Evolutionary conservation across 1,140 invertebrate species (phyloP), one percentile per base, ranked within the genome.

Genomic region (Semibalanus balanoides): DNA sequence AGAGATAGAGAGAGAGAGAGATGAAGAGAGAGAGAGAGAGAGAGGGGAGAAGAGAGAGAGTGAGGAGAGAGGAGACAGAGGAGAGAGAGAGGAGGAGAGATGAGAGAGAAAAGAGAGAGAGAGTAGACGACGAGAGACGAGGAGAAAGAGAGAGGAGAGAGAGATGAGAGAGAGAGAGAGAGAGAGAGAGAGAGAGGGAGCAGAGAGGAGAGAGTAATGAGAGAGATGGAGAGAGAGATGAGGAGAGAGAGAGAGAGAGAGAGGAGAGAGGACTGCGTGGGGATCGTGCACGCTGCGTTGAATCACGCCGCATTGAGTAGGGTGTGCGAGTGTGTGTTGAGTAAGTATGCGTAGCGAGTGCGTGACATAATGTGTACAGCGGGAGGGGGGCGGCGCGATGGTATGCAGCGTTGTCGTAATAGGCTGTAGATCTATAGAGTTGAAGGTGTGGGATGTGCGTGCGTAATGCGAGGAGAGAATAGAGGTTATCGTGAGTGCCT

Each of bases 221-320:
- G 75, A 31, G 30, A 76, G 31, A 72, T 7, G 74, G 64, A 31
- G 73, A 76, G 73, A 64, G 73, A 31, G 51, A 64, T 30, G 11
- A 28, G 74, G n/a, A 72, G 73, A 70, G 35, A 29, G 35, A 76
- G 51, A 43, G 64, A 43, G 35, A 43, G 73, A 43, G 31, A 28
- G 31, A 64, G 75, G n/a, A 43, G n/a, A 29, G 73, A 51, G 35
- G 19, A 31, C 74, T 17, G 43, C 31, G 31, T 51, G 22, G 31
- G 31, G 73, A 11, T 29, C 30, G 5, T 17, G 30, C 31, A 11
- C 31, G 30, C 31, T 30, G 51, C 29, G 22, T 29, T 28, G 14
- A 43, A 40, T 28, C n/a, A 75, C n/a, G 30, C 64, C 27, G 31
- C 0, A 11, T 27, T 40, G 22, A 51, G 1, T n/a, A 75, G n/a